Evolutionary conservation across 1,140 invertebrate species (phyloP).

Genomic region (Leptopilina clavipes): DNA sequence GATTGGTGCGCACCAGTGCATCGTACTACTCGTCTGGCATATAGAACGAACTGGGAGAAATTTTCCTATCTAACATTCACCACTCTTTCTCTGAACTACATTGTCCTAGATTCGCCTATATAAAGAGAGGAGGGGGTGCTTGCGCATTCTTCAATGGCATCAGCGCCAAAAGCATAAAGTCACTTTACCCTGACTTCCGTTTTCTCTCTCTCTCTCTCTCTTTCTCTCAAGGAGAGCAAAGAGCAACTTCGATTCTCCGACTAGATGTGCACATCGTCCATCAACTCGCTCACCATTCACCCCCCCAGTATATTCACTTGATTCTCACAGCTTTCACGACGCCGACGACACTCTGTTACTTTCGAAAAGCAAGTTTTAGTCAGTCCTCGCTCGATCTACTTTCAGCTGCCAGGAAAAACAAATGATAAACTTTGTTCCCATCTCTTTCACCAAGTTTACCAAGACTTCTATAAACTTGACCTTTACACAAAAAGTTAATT

Average conservation of each 20-base stretch:
- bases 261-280: conserved; percentile 35
- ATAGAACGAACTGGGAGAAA: conserved; percentile 31
- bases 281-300: not conserved
- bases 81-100: conserved; percentile 48
- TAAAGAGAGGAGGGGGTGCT: conserved; percentile 5
- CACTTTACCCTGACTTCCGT: conserved; percentile 15
- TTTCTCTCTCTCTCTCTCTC: not conserved
- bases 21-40: conserved; percentile 45
- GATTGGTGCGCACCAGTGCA: conserved; percentile 64
- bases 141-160: conserved; percentile 43
- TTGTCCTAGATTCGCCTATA: conserved; percentile 50
- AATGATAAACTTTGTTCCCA: not conserved
- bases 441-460: not conserved
- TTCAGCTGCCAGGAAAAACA: conserved; percentile 24
- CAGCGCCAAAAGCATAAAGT: conserved; percentile 24
- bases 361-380: not conserved
- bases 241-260: conserved; percentile 48
- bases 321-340: conserved; percentile 39
- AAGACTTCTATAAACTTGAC: not conserved
- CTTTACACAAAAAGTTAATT: not conserved
- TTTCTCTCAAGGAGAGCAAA: not conserved
- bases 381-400: conserved; percentile 23
- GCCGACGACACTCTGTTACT: conserved; percentile 19
- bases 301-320: conserved; percentile 5
- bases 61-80: conserved; percentile 36